Base-by-base conservation (phyloP, 2,113 vertebrate species). In the Ammospiza caudacuta region DNA sequence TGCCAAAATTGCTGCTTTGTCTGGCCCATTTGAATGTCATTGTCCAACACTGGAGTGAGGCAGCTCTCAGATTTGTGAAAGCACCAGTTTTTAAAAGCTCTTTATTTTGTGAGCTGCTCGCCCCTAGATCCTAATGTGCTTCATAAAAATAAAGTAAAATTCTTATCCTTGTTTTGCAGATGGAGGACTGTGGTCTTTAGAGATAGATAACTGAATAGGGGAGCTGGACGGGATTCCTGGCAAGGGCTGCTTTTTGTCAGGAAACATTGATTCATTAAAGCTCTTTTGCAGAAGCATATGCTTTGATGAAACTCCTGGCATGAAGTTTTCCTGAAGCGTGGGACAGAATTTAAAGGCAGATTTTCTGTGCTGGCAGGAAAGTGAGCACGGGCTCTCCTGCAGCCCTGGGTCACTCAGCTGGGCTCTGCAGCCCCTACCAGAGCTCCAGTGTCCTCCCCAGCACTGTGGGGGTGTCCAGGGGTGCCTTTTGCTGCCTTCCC, bases 241-340 rank as follows among this genome's bases (percentile, higher is more conserved):
- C 80, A 87, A 84, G 79, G 87, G n/a, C 44, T 75, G 5, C 11
- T 87, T 96, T 92, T 79, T 76, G 83, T 89, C 87, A 94, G 61
- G 67, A 95, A 89, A 89, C 61, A 84, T 33, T 43, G 77, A 89
- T 92, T 92, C 91, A 87, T 79, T 94, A 91, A 93, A 92, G 57
- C 61, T 83, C 76, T 87, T 70, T 49, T 78, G 47, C 76, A 81
- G 76, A 81, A 86, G 80, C 83, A 74, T 93, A 81, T 89, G 91
- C 73, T 92, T 89, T 86, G 79, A 66, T 86, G 83, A 55, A 95
- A 89, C 52, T 92, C 73, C 81, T 84, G 95, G 74, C 89, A 68
- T 23, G 33, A 81, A 72, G 61, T 78, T 81, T 68, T 86, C 43
- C 86, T 83, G 64, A 55, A 62, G 46, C 23, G 15, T 88, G 90